phyloP scores from a whole-genome alignment of 2,797 vertebrate genomes.

The Malacoctenus gilli region DNA sequence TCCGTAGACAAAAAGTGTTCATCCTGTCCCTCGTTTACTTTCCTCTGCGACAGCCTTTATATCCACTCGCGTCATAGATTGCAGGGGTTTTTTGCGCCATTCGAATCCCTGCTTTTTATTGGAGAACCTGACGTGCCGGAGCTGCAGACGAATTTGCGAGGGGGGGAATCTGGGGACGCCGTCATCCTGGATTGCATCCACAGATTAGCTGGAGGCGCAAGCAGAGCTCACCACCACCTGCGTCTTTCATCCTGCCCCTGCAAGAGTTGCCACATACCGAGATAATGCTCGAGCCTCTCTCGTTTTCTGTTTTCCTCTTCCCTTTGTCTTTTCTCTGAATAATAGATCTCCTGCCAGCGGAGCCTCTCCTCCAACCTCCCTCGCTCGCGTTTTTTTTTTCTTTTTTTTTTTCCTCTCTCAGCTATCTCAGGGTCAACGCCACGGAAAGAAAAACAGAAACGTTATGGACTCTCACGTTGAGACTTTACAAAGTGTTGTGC shows the following conservation, averaged over 20 bases:
- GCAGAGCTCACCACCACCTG: constrained; percentile 55
- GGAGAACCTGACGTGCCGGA: constrained; percentile 14
- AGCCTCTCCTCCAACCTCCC: constrained; percentile 58
- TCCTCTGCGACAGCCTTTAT: too few species aligned
- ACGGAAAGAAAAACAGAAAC: constrained; percentile 90
- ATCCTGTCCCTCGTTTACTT: too few species aligned
- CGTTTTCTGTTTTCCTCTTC: constrained; percentile 44
- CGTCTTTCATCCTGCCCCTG: constrained; percentile 64
- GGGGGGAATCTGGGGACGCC: constrained; percentile 34
- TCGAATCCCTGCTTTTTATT: constrained; percentile 9
- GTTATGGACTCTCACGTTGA: constrained; percentile 89
- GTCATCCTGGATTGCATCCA: constrained; percentile 42
- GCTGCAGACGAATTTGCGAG: constrained; percentile 27
- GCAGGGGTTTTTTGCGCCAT: constrained; percentile 1
- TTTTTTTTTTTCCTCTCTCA: constrained; percentile 80
- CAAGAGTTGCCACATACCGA: constrained; percentile 66
- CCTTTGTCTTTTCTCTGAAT: constrained; percentile 58
- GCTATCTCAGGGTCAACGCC: constrained; percentile 89
- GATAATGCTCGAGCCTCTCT: constrained; percentile 55
- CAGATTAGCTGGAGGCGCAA: constrained; percentile 60
- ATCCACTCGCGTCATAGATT: too few species aligned
- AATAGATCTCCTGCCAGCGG: constrained; percentile 77
- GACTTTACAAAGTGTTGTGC: constrained; percentile 74
- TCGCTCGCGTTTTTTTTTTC: constrained; percentile 71
- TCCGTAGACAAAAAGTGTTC: too few species aligned